Evolutionary conservation across 1,140 invertebrate genomes (phyloP), one percentile per base, ranked within the genome.

Genomic region (Ips typographus): DNA sequence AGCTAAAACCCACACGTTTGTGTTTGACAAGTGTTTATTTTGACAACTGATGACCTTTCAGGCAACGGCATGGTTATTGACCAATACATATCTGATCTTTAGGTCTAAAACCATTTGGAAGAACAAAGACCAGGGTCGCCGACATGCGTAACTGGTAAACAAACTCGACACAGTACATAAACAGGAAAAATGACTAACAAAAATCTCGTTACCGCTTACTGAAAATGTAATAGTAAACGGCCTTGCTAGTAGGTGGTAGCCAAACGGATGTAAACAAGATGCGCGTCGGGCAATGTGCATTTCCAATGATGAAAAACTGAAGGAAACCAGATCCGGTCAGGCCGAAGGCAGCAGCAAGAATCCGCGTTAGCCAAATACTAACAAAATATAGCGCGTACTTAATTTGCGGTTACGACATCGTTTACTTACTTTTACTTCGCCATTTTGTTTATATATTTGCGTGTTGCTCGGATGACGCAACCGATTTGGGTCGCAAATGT

Each of bases 161-260:
- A 49, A 3, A 22, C 22, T 22, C 44, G 3, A 49, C 44, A 49
- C 22, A 49, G 40, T 58, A 58, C 38, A 44, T 38, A 60, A 60
- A 60, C 58, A 60, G 58, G 58, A 60, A 60, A 60, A 60, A 37
- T 60, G 58, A 60, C 58, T 60, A 60, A 60, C 42, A 38, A 60
- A 59, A 59, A 60, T 60, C 43, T 44, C 58, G 47, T 36, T 7
- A 55, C 8, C 8, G 37, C 2, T 7, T 2, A 55, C 8, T 47
- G 43, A 47, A 47, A 47, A n/a, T 47, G 43, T 55, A 55, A 36
- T 55, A 38, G 52, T 2, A 37, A 55, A 55, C 52, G 52, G 37
- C 52, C 52, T 55, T 55, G 52, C 37, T 55, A 7, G 52, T 55
- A 36, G 52, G 52, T 55, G 37, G 52, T 49, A 22, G 22, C 44